Evolutionary conservation across 2,888 invertebrate species (phyloP).

Genomic region (Anarsia innoxiella): DNA sequence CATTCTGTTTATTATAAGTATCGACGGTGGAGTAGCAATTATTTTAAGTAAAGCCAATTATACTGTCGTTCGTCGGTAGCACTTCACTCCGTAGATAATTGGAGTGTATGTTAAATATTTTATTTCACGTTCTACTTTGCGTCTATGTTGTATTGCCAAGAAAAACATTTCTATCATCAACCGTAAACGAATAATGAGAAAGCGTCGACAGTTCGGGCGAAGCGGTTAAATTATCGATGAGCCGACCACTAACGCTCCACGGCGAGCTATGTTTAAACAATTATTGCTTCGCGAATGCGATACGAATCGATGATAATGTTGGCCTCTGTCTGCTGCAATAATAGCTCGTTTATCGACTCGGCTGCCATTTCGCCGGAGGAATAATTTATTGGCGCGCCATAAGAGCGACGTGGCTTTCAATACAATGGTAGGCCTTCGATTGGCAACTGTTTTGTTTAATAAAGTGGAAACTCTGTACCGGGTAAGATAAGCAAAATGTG

Average conservation of each 20-base stretch:
- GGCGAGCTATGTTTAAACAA: conserved; percentile 67
- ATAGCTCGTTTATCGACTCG: conserved; percentile 68
- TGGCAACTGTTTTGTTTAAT: conserved; percentile 57
- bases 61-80: conserved; percentile 36
- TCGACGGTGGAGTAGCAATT: conserved; percentile 50
- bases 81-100: conserved; percentile 39
- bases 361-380: conserved; percentile 58
- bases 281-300: conserved; percentile 63
- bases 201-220: background rate
- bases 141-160: conserved; percentile 24
- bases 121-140: conserved; percentile 28
- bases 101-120: conserved; percentile 35
- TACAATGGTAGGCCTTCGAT: conserved; percentile 63
- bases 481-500: conserved; percentile 51
- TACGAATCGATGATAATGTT: conserved; percentile 69
- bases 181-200: background rate
- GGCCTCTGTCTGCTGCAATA: conserved; percentile 66
- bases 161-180: background rate
- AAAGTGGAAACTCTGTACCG: conserved; percentile 54
- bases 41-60: conserved; percentile 59
- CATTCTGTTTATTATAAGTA: conserved; percentile 54
- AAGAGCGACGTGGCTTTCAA: conserved; percentile 56
- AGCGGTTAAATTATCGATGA: conserved; percentile 50
- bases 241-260: conserved; percentile 53
- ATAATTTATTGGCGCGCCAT: conserved; percentile 65